Conservation (phyloP, 2,888 invertebrate genomes). For the Rhimphoctona megacephalus region DNA sequence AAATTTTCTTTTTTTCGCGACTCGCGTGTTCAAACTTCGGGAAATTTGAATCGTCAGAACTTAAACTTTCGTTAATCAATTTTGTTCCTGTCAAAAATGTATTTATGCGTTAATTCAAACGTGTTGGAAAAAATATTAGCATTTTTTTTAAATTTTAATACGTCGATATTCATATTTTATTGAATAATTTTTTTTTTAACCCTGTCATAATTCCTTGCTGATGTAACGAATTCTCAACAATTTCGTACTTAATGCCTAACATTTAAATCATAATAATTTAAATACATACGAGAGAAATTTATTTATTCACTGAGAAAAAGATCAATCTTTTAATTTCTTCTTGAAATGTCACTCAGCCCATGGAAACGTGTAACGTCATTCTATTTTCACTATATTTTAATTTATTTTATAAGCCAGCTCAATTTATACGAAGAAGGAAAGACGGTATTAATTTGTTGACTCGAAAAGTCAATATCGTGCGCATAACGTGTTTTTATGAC, state of each 20-base stretch:
- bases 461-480: background rate
- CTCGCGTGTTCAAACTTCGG: background rate
- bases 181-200: background rate
- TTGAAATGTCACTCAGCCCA: constrained; percentile 1
- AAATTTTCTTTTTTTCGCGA: background rate
- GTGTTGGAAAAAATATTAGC: background rate
- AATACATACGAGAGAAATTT: background rate
- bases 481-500: background rate
- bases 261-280: background rate
- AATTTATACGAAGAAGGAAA: constrained; percentile 8
- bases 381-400: background rate
- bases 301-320: background rate
- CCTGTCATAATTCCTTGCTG: background rate
- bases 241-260: background rate
- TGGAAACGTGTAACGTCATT: background rate
- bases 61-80: background rate
- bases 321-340: background rate
- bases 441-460: background rate
- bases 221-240: no score
- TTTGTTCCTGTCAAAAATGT: background rate
- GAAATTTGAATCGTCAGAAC: background rate
- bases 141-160: background rate
- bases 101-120: background rate
- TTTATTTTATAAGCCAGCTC: background rate
- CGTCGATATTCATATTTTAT: background rate